Conservation (phyloP, 1,140 invertebrate species). For the Drosophila ficusphila region DNA sequence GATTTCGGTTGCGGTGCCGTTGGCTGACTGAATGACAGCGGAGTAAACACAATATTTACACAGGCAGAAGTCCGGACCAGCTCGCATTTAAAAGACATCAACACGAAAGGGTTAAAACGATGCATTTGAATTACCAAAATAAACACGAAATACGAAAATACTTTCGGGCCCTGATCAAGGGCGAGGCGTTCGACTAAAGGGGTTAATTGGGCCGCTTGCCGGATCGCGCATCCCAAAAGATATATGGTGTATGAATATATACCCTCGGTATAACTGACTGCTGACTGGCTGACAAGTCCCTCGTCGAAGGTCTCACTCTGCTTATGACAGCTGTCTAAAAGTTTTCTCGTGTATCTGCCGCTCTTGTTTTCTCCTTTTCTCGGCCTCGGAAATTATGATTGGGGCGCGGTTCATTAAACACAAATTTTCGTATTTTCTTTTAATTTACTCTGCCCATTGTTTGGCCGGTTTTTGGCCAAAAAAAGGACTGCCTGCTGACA, state of each 20-base stretch:
- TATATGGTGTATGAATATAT: too few species aligned
- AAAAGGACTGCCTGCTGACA: constrained; percentile 68
- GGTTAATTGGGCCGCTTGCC: constrained; percentile 74
- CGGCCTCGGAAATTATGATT: constrained; percentile 30
- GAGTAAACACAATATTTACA: constrained; percentile 68
- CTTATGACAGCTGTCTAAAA: constrained; percentile 75
- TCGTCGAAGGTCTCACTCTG: constrained; percentile 49
- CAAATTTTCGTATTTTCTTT: constrained; percentile 69
- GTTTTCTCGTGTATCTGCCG: constrained; percentile 38
- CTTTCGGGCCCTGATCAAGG: constrained; percentile 50
- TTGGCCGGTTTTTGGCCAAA: constrained; percentile 5
- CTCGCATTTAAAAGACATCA: constrained; percentile 75
- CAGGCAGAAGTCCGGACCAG: constrained; percentile 45
- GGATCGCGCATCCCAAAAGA: constrained; percentile 53
- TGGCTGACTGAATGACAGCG: constrained; percentile 37
- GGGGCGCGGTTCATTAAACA: constrained; percentile 67
- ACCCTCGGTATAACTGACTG: too few species aligned
- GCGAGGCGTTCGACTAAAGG: constrained; percentile 37
- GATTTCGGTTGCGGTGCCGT: constrained; percentile 26
- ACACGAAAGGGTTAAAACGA: constrained; percentile 70
- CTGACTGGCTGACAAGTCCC: constrained; percentile 45
- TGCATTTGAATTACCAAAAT: constrained; percentile 80
- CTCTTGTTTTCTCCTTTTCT: constrained; percentile 3
- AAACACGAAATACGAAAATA: constrained; percentile 73
- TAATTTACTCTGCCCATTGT: constrained; percentile 64